A percentile compares a stretch with the other conserved stretches of the same genome.
Evolutionary conservation across 1,140 invertebrate genomes (phyloP).

Genomic region (Lepidotrigona ventralis): DNA sequence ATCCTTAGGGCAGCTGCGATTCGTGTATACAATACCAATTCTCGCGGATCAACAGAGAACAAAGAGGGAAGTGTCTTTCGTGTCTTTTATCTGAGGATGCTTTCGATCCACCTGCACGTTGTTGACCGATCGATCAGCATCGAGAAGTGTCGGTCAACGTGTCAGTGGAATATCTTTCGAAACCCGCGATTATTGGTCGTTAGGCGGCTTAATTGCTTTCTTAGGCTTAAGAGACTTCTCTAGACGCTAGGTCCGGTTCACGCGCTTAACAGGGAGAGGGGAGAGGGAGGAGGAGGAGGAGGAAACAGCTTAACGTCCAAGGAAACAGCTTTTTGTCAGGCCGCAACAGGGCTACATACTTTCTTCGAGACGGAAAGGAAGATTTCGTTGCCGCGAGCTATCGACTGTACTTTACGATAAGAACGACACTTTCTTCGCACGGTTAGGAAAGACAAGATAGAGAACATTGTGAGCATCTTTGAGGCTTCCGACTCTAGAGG

Average conservation of each 20-base stretch:
- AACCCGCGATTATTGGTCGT: background rate
- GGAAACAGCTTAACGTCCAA: background rate
- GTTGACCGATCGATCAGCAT: background rate
- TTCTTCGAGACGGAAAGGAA: background rate
- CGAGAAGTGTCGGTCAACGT: no score
- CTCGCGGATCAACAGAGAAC: background rate
- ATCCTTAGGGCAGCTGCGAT: background rate
- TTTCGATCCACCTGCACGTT: background rate
- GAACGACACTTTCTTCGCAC: background rate
- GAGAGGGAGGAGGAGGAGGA: no score
- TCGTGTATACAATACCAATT: background rate
- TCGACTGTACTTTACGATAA: background rate
- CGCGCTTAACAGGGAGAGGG: slow-evolving; percentile 17
- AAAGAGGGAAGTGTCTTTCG: background rate
- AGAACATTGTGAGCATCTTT: background rate
- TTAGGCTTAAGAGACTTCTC: slow-evolving; percentile 62
- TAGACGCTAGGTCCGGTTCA: slow-evolving; percentile 59
- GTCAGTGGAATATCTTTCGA: background rate
- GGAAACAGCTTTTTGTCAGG: background rate
- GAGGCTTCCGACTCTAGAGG: slow-evolving; percentile 6
- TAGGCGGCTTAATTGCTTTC: slow-evolving; percentile 25
- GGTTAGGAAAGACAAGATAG: background rate
- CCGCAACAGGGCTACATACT: background rate
- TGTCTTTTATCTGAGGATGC: background rate
- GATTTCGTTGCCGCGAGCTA: background rate